Conservation (phyloP, 2,113 vertebrate species). For the Felis chaus region DNA sequence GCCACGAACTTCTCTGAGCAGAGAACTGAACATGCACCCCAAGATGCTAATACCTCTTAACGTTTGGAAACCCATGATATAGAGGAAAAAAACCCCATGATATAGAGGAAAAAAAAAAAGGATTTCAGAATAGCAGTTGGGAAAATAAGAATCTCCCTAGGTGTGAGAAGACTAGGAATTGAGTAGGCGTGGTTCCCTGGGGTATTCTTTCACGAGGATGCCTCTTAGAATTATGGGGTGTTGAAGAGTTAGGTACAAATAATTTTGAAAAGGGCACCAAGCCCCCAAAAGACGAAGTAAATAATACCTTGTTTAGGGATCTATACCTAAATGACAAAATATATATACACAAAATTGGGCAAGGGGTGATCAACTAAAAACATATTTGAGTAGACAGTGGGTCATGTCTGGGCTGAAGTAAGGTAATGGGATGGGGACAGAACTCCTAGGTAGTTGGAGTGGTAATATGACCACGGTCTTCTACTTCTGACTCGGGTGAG, state of each 20-base stretch:
- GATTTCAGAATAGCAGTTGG: neutral
- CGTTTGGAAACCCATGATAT: neutral
- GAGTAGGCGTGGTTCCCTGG: neutral
- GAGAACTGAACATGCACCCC: neutral
- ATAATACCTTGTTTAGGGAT: neutral
- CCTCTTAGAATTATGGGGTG: neutral
- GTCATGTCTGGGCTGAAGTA: neutral
- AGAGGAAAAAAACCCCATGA: accelerated
- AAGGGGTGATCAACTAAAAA: neutral
- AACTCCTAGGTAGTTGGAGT: neutral
- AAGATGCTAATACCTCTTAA: neutral
- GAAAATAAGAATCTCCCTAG: neutral
- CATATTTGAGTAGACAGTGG: neutral
- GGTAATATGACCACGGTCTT: neutral
- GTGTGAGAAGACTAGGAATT: neutral
- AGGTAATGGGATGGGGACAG: neutral
- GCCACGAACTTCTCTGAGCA: neutral
- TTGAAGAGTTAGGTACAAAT: neutral
- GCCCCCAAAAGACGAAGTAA: neutral
- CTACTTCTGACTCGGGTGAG: neutral
- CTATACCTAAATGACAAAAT: neutral
- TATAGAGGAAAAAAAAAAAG: neutral
- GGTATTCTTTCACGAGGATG: neutral
- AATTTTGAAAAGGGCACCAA: neutral
- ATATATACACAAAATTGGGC: neutral